Conservation (phyloP, 2,113 vertebrate genomes). For the Ancistrus triradiatus region DNA sequence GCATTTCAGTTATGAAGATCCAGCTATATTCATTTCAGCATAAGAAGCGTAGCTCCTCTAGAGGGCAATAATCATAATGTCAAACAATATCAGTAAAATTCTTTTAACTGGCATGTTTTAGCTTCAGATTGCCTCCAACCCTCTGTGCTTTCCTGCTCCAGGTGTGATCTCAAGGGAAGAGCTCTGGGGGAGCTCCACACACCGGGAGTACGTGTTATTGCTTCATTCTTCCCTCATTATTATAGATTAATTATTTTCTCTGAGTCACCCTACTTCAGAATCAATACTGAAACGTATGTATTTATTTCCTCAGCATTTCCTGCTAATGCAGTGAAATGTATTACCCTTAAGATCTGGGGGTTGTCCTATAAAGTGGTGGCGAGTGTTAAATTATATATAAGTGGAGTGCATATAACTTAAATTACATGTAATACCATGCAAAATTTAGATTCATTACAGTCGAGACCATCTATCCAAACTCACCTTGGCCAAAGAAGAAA, state of each 20-base stretch:
- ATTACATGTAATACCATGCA: no score
- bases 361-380: no score
- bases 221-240: constrained; percentile 96
- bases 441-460: no score
- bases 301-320: constrained; percentile 35
- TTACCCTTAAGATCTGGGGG: constrained; percentile 20
- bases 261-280: constrained; percentile 66
- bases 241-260: constrained; percentile 93
- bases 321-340: constrained; percentile 6
- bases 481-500: no score
- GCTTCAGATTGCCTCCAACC: background rate
- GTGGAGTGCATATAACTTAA: no score
- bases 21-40: no score
- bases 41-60: no score
- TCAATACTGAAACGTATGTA: constrained; percentile 83
- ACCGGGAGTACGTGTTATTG: constrained; percentile 89
- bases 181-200: constrained; percentile 78
- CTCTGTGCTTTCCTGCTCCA: constrained; percentile 52
- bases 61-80: no score
- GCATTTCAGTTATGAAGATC: no score
- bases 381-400: no score
- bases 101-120: constrained; percentile 12
- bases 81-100: background rate
- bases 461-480: no score
- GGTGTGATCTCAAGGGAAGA: constrained; percentile 74